Evolutionary conservation across 2,113 vertebrate species (phyloP).

Genomic region (Monarcha castaneiventris): DNA sequence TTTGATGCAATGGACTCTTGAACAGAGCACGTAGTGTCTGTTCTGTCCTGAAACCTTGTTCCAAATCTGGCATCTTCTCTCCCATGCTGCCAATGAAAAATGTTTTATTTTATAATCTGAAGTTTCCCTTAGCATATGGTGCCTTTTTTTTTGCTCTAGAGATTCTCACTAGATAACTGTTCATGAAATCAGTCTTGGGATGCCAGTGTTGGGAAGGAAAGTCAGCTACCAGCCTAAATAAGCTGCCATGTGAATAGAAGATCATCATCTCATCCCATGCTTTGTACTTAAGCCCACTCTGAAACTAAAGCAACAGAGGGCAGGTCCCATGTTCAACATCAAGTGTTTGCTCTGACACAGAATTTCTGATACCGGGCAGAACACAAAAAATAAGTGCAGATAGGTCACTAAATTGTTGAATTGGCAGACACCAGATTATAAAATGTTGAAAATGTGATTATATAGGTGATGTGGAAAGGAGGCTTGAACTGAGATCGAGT

Average conservation of each 20-base stretch:
- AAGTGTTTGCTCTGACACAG: background rate
- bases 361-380: background rate
- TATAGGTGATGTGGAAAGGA: background rate
- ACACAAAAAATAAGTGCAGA: background rate
- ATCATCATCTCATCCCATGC: background rate
- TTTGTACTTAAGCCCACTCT: background rate
- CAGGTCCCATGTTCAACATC: background rate
- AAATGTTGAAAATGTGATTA: background rate
- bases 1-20: background rate
- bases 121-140: background rate
- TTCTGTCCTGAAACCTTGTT: background rate
- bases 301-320: background rate
- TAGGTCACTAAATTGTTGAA: background rate
- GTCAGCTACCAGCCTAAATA: background rate
- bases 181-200: background rate
- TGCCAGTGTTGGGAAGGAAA: background rate
- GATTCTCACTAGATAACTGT: background rate
- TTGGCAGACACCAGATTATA: background rate
- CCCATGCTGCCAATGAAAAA: background rate
- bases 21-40: background rate
- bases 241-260: background rate
- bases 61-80: background rate
- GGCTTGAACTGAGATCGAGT: background rate
- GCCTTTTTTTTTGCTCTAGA: background rate
- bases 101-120: conserved; percentile 1